A percentile compares a stretch with the other conserved stretches of the same genome.
Evolutionary conservation across 2,113 vertebrate genomes (phyloP).

Genomic region (Xyliphius kryptos): DNA sequence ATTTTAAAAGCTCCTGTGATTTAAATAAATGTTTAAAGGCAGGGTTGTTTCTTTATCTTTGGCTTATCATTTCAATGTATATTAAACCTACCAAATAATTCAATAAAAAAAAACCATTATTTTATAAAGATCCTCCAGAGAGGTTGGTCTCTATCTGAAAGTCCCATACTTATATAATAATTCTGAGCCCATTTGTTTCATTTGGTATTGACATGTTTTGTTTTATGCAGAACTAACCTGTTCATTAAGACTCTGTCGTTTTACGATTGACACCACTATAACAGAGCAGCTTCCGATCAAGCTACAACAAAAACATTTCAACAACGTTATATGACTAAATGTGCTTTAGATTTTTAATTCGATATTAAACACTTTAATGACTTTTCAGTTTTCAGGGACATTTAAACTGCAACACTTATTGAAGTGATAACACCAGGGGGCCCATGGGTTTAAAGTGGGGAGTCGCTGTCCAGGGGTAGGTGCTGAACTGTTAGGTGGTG

Average conservation of each 20-base stretch:
- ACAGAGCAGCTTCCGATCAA: constrained; percentile 65
- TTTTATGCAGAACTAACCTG: constrained; percentile 53
- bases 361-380: background rate
- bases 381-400: background rate
- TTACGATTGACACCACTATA: constrained; percentile 56
- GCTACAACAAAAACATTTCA: constrained; percentile 45
- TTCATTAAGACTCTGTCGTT: constrained; percentile 51
- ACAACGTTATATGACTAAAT: background rate
- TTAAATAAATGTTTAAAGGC: too few species aligned
- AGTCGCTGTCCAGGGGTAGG: constrained; percentile 1
- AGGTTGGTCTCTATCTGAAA: too few species aligned
- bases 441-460: background rate
- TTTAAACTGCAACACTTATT: too few species aligned
- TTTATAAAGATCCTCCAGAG: too few species aligned
- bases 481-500: constrained; percentile 18
- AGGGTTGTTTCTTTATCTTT: too few species aligned
- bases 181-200: background rate
- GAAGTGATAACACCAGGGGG: too few species aligned
- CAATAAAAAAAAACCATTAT: too few species aligned
- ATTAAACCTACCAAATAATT: too few species aligned
- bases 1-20: too few species aligned
- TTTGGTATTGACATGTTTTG: background rate
- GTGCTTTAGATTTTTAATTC: background rate
- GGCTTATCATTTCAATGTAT: too few species aligned
- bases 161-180: background rate